Evolutionary conservation across 2,797 vertebrate genomes (phyloP), one percentile per base, ranked within the genome.

Genomic region (Limosa lapponica): DNA sequence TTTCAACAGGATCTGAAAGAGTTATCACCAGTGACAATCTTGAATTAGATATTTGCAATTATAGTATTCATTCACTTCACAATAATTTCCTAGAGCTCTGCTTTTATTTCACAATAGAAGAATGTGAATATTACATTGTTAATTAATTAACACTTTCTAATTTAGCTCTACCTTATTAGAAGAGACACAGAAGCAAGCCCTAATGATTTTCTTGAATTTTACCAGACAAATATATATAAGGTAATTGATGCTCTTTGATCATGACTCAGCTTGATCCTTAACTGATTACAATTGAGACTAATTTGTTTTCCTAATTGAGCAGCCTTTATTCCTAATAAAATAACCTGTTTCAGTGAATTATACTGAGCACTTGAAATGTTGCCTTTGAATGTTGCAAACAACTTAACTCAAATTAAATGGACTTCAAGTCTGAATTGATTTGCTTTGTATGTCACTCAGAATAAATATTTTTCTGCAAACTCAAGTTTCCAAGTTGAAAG

Each of bases 301-400:
- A 83, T 95, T 94, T 87, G 27, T 83, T 96, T 96, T 93, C 24
- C 25, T 82, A 93, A 84, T 18, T 90, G 23, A 96, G 81, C 59
- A 70, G 23, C 4, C 22, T 82, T 94, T 37, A 79, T 78, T 96
- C 46, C 18, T 51, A 41, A 80, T 83, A 69, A 92, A 95, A 88
- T 54, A 54, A 54, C 51, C 8, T 30, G 22, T 82, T 80, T 90
- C 72, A 82, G 16, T 82, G 70, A 91, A 32, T 82, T 87, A 77
- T n/a, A 65, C 6, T 52, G 15, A 91, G 11, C 22, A 72, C 37
- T 67, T 90, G 13, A 89, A 94, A 58, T 65, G n/a, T 19, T 84
- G 11, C 36, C 25, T 84, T 87, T 64, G 32, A 94, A 55, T 52
- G 4, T 23, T 80, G 36, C 4, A 73, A 92, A 52, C 28, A 95